Percentiles rank a stretch among this genome's conserved stretches.
Evolutionary conservation across 2,113 vertebrate genomes (phyloP).

Genomic region (Podarcis muralis): DNA sequence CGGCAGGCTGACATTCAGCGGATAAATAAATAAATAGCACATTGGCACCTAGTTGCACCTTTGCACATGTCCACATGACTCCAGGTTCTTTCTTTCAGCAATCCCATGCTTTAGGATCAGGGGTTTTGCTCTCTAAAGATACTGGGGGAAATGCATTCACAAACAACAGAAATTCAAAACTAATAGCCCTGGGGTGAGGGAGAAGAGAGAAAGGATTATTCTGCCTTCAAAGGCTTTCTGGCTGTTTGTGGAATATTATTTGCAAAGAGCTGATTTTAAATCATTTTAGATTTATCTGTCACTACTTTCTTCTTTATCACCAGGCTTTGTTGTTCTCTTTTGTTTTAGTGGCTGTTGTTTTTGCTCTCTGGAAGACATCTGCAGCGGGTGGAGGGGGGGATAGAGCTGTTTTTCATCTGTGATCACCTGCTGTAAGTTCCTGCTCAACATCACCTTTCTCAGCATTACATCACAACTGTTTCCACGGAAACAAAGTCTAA

Average conservation of each 20-base stretch:
- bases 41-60: not conserved
- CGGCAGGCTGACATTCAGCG: not conserved
- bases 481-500: conserved; percentile 5
- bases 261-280: not conserved
- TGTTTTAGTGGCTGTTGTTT: conserved; percentile 9
- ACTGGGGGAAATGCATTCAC: not conserved
- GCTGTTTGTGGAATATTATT: not conserved
- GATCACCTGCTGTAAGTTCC: conserved; percentile 1
- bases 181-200: not conserved
- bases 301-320: not conserved
- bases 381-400: not conserved
- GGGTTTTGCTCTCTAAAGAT: not conserved
- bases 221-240: conserved; percentile 6
- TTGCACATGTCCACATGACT: not conserved
- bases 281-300: conserved; percentile 22
- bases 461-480: not conserved
- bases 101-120: not conserved
- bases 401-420: not conserved
- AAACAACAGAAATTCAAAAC: conserved; percentile 11
- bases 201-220: not conserved
- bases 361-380: conserved; percentile 12
- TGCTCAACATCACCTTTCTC: conserved; percentile 7
- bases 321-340: not conserved
- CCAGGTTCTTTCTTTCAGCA: not conserved
- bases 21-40: fast-evolving